Conservation (phyloP, 2,888 invertebrate species). For the Lithophane leautieri region DNA sequence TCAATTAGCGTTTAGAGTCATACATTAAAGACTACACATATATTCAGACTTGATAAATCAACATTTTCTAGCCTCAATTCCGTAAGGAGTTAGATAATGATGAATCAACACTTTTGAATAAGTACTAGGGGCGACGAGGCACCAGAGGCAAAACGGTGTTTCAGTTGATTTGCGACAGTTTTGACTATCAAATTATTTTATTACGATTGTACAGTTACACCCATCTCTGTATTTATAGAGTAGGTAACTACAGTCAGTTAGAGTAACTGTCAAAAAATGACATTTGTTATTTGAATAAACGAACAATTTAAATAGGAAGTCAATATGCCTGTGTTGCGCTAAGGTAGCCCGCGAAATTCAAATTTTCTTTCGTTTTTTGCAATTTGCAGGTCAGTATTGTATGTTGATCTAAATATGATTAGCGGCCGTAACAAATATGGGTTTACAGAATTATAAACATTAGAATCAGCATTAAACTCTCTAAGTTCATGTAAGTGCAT, state of each 20-base stretch:
- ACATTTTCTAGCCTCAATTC: conserved; percentile 8
- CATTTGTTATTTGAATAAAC: not conserved
- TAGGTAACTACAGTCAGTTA: not conserved
- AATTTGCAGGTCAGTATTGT: no score
- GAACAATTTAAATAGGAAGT: no score
- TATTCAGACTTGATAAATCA: conserved; percentile 15
- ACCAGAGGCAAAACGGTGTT: not conserved
- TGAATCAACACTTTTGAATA: conserved; percentile 3
- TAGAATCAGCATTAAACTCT: no score
- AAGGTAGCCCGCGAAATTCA: no score
- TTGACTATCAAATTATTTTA: not conserved
- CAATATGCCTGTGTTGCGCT: no score
- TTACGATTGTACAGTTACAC: not conserved
- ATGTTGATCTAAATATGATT: no score
- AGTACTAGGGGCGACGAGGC: not conserved
- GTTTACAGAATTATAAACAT: no score
- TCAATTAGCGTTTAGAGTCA: conserved; percentile 30
- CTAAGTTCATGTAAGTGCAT: no score
- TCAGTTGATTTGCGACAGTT: not conserved
- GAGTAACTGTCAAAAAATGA: not conserved
- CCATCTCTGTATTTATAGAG: not conserved
- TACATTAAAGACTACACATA: conserved; percentile 4
- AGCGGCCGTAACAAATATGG: no score
- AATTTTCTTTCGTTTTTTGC: no score
- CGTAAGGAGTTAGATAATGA: conserved; percentile 15